phyloP scores from a whole-genome alignment of 2,113 vertebrate genomes.

The Lipophrys pholis region DNA sequence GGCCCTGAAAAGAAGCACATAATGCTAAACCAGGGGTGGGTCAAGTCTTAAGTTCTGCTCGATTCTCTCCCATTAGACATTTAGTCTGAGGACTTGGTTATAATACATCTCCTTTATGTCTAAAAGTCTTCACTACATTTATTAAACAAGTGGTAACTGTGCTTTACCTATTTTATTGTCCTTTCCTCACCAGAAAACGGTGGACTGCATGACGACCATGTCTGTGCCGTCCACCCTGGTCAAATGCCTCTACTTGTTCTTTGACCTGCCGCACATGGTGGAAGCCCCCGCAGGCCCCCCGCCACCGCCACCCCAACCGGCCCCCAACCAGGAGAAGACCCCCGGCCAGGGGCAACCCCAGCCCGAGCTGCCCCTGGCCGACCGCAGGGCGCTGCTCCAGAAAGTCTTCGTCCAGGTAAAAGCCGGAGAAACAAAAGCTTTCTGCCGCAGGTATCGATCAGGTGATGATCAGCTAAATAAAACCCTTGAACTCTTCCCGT shows the following conservation, averaged over 20 bases:
- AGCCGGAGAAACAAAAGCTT: too few species aligned
- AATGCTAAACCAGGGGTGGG: too few species aligned
- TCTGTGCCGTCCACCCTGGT: conserved; percentile 98
- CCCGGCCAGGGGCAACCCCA: conserved; percentile 80
- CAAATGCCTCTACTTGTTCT: conserved; percentile 99
- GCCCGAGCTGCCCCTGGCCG: conserved; percentile 93
- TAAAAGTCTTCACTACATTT: too few species aligned
- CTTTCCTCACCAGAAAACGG: conserved; percentile 90
- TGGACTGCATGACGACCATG: conserved; percentile 99
- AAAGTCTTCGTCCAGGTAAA: conserved; percentile 98
- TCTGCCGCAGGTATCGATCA: too few species aligned
- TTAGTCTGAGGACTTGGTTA: too few species aligned
- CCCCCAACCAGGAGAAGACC: conserved; percentile 68
- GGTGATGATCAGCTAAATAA: too few species aligned
- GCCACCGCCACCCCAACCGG: conserved; percentile 9
- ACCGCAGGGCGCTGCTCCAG: conserved; percentile 94
- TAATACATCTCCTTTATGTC: too few species aligned
- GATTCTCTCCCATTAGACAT: too few species aligned
- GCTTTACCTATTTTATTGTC: too few species aligned
- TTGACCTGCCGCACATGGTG: conserved; percentile 97
- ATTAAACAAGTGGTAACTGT: too few species aligned
- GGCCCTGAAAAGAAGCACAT: too few species aligned
- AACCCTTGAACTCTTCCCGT: not conserved
- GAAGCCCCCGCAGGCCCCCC: conserved; percentile 90
- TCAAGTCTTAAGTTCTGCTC: too few species aligned